A percentile compares a stretch with the other conserved stretches of the same genome.
Conservation (phyloP, 2,888 invertebrate species). For the Himalopsyche tibetana region DNA sequence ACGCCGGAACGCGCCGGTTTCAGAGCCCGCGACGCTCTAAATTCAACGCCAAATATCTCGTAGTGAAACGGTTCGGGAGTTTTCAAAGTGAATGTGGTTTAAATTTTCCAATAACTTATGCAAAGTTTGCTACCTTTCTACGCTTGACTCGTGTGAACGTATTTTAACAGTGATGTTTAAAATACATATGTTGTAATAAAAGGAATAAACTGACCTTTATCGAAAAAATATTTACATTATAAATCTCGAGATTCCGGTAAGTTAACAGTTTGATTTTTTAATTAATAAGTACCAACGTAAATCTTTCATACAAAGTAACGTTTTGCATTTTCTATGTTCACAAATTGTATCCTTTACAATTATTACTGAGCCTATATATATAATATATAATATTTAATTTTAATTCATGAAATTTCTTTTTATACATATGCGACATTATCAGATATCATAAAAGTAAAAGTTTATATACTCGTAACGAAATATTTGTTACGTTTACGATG, state of each 20-base stretch:
- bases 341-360: too few species aligned
- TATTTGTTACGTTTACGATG: too few species aligned
- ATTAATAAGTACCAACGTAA: too few species aligned
- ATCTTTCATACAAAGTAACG: too few species aligned
- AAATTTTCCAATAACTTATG: not conserved
- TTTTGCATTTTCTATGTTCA: too few species aligned
- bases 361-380: too few species aligned
- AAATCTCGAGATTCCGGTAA: not conserved
- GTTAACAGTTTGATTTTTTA: not conserved
- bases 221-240: not conserved
- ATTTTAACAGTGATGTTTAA: constrained; percentile 5
- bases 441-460: too few species aligned
- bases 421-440: too few species aligned
- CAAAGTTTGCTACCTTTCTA: not conserved
- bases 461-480: too few species aligned
- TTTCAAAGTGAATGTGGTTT: constrained; percentile 9
- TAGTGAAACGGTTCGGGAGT: not conserved
- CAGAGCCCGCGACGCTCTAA: constrained; percentile 23
- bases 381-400: too few species aligned
- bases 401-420: too few species aligned
- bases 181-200: not conserved
- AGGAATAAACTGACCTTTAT: not conserved
- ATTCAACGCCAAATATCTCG: constrained; percentile 1
- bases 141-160: not conserved
- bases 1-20: constrained; percentile 5